phyloP scores from a whole-genome alignment of 2,888 invertebrate genomes.

The Ochlodes sylvanus region DNA sequence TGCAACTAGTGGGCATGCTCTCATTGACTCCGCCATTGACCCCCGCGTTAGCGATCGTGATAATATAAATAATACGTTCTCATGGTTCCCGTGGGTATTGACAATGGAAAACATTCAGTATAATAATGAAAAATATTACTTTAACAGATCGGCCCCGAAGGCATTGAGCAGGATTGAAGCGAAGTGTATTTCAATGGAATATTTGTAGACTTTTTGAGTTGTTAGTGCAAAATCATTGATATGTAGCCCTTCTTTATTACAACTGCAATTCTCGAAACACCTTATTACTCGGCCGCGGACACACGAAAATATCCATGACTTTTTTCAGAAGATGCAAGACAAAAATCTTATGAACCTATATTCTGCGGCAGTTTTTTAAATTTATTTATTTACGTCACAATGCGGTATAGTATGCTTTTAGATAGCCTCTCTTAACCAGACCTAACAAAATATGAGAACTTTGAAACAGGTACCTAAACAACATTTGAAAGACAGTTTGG shows the following conservation, averaged over 20 bases:
- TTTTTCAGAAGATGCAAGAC: no score
- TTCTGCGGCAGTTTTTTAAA: no score
- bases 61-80: slow-evolving; percentile 76
- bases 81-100: slow-evolving; percentile 71
- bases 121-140: slow-evolving; percentile 58
- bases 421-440: neutral
- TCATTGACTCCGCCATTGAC: slow-evolving; percentile 82
- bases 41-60: slow-evolving; percentile 73
- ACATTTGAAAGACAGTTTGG: slow-evolving; percentile 57
- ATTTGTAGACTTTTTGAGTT: slow-evolving; percentile 50
- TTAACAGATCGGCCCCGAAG: slow-evolving; percentile 73
- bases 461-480: neutral
- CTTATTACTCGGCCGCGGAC: neutral
- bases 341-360: no score
- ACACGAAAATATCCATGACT: no score
- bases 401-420: no score
- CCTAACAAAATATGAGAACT: neutral
- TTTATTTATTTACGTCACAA: no score
- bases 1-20: slow-evolving; percentile 75
- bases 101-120: slow-evolving; percentile 59
- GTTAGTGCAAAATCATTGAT: slow-evolving; percentile 44
- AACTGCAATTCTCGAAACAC: neutral
- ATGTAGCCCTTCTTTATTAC: neutral
- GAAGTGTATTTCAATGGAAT: slow-evolving; percentile 54
- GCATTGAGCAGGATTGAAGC: slow-evolving; percentile 51